A percentile compares a stretch with the other conserved stretches of the same genome.
phyloP scores from a whole-genome alignment of 2,888 invertebrate genomes.

The Ptilodon capucinus region DNA sequence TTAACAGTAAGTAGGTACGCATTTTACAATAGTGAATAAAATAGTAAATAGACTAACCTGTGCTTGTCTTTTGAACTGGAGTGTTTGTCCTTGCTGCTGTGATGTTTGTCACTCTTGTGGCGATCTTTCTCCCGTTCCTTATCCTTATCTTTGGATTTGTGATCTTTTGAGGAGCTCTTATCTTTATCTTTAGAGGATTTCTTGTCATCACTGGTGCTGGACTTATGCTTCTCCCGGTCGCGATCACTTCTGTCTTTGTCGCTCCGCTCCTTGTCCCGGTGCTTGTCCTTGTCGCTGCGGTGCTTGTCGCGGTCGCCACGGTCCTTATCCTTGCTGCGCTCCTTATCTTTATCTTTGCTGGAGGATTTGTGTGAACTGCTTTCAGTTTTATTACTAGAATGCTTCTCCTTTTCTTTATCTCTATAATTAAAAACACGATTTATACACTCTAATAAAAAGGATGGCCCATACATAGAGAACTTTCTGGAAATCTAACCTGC shows the following conservation, averaged over 20 bases:
- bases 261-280: constrained; percentile 57
- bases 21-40: too few species aligned
- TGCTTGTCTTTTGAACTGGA: constrained; percentile 83
- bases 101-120: constrained; percentile 70
- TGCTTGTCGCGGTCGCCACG: constrained; percentile 61
- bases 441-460: constrained; percentile 10
- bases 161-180: constrained; percentile 67
- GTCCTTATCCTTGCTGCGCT: constrained; percentile 49
- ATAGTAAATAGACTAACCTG: constrained; percentile 55
- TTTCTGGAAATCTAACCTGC: constrained; percentile 76
- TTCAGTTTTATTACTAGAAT: constrained; percentile 80
- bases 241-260: constrained; percentile 33
- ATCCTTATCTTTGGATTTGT: constrained; percentile 68
- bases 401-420: constrained; percentile 80
- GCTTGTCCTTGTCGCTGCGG: constrained; percentile 70
- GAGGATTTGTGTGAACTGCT: constrained; percentile 81
- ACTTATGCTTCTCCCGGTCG: constrained; percentile 61
- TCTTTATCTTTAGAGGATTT: constrained; percentile 65
- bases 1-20: neutral
- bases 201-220: constrained; percentile 54
- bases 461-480: constrained; percentile 36
- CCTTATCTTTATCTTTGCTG: constrained; percentile 72
- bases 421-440: constrained; percentile 36
- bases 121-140: constrained; percentile 65
- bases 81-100: constrained; percentile 70